Evolutionary conservation across 1,140 invertebrate species (phyloP).

Genomic region (Ceratoteleas bidentatus): DNA sequence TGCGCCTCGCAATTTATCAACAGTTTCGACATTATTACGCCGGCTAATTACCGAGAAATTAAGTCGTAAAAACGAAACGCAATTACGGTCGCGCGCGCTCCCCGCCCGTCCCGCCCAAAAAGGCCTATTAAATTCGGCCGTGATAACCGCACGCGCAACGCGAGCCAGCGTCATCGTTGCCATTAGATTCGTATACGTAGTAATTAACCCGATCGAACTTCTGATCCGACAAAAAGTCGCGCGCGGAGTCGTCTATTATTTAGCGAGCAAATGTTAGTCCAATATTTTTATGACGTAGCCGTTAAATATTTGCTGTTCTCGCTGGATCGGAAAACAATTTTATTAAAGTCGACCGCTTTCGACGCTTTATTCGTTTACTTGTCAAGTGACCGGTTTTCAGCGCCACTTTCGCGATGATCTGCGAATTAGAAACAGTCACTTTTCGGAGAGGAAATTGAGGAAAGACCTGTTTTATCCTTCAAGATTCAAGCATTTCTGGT

Average conservation of each 20-base stretch:
- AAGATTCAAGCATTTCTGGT: no score
- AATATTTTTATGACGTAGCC: conserved; percentile 39
- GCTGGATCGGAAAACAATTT: conserved; percentile 43
- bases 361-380: conserved; percentile 21
- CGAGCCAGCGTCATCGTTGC: conserved; percentile 29
- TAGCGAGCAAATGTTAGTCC: conserved; percentile 42
- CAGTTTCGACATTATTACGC: conserved; percentile 21
- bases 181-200: conserved; percentile 53
- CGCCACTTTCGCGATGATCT: conserved; percentile 1
- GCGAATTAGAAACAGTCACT: background rate
- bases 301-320: conserved; percentile 44
- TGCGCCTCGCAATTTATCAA: conserved; percentile 12
- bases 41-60: conserved; percentile 25
- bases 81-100: background rate
- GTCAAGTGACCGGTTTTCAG: conserved; percentile 19
- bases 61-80: conserved; percentile 27
- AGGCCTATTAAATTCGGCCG: conserved; percentile 34
- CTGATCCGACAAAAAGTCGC: conserved; percentile 51
- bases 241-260: conserved; percentile 39
- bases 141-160: conserved; percentile 26
- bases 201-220: conserved; percentile 64
- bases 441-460: no score
- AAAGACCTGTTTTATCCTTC: background rate
- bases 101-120: conserved; percentile 9
- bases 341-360: conserved; percentile 29